Percentiles rank a stretch among this genome's conserved stretches.
Evolutionary conservation across 2,113 vertebrate species (phyloP).

Genomic region (Marmota flaviventris): DNA sequence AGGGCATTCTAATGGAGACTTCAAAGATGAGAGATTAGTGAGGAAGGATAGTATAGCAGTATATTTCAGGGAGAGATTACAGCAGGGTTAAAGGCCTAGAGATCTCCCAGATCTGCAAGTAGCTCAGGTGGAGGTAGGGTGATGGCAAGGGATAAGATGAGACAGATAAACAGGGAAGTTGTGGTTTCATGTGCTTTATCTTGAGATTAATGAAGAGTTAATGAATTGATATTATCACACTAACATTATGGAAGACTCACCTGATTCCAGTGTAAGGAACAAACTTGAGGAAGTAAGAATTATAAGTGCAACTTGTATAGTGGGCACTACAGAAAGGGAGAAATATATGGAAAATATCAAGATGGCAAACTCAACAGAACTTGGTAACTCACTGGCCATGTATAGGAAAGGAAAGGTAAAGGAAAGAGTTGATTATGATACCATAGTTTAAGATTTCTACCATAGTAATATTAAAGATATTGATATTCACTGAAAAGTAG

Average conservation of each 20-base stretch:
- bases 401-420: background rate
- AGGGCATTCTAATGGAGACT: background rate
- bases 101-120: background rate
- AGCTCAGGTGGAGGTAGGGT: background rate
- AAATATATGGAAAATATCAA: background rate
- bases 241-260: background rate
- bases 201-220: background rate
- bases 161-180: background rate
- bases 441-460: background rate
- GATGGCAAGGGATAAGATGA: background rate
- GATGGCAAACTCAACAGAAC: conserved; percentile 11
- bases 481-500: background rate
- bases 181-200: background rate
- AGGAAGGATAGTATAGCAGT: background rate
- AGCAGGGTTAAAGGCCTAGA: background rate
- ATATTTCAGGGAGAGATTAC: background rate
- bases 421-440: background rate
- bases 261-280: background rate
- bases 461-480: background rate
- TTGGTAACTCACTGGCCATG: background rate
- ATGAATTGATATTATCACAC: background rate
- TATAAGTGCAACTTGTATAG: background rate
- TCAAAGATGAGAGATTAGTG: background rate
- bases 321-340: background rate
- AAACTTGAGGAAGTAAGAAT: background rate